phyloP scores from a whole-genome alignment of 1,140 invertebrate species.

The Galendromus occidentalis region DNA sequence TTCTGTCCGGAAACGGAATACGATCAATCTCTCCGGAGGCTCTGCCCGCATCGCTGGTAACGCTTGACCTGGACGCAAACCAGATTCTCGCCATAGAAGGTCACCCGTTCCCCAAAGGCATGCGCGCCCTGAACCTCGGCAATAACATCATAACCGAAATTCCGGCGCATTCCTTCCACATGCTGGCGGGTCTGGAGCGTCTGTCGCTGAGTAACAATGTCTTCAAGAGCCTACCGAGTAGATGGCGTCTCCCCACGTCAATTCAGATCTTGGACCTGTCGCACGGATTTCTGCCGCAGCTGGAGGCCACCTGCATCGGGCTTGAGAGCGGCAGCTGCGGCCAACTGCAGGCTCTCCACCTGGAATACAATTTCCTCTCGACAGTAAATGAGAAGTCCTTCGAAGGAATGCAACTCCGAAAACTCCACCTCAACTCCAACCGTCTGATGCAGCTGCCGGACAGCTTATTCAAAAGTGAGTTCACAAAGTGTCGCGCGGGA shows the following conservation, averaged over 20 bases:
- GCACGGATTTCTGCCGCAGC: background rate
- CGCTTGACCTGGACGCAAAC: slow-evolving; percentile 3
- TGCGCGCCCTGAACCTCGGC: background rate
- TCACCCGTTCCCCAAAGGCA: background rate
- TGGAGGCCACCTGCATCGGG: background rate
- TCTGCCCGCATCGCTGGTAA: background rate
- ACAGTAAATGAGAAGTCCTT: background rate
- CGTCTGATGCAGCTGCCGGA: slow-evolving; percentile 4
- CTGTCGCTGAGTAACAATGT: slow-evolving; percentile 9
- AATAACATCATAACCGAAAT: slow-evolving; percentile 1
- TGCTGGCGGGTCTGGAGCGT: background rate
- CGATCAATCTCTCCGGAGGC: background rate
- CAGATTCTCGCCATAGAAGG: background rate
- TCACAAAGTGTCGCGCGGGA: too few species aligned
- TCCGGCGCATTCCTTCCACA: background rate
- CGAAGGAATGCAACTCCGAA: background rate
- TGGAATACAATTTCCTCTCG: slow-evolving; percentile 4
- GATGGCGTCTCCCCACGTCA: background rate
- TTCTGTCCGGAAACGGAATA: background rate
- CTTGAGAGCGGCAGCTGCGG: background rate
- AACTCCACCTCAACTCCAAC: background rate
- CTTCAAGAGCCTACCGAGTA: background rate
- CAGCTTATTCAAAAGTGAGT: background rate
- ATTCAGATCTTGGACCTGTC: slow-evolving; percentile 1
- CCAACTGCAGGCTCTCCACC: background rate